Percentiles rank a stretch among this genome's conserved stretches.
Conservation (phyloP, 2,888 invertebrate genomes). For the Leptinotarsa peninsularis region DNA sequence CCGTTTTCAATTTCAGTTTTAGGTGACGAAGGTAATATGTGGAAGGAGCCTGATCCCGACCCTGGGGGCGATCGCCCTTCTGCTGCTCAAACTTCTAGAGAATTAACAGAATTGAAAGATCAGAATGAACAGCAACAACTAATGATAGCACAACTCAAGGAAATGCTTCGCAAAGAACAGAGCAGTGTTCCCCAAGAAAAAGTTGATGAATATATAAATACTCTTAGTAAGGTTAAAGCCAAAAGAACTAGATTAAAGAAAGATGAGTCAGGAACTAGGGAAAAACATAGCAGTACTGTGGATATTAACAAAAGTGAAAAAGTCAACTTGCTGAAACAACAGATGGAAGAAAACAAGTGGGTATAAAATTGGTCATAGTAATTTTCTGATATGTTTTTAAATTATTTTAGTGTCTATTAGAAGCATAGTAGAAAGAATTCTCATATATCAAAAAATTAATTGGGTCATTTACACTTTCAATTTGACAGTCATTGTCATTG, state of each 20-base stretch:
- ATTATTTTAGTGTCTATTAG: too few relatives aligned
- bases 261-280: constrained; percentile 47
- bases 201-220: constrained; percentile 65
- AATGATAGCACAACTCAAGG: constrained; percentile 65
- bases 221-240: constrained; percentile 62
- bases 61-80: constrained; percentile 51
- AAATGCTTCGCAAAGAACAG: constrained; percentile 65
- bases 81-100: constrained; percentile 47
- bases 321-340: constrained; percentile 68
- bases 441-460: too few relatives aligned
- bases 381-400: too few relatives aligned
- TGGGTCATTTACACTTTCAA: too few relatives aligned
- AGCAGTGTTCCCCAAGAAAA: constrained; percentile 63
- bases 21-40: constrained; percentile 56
- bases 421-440: too few relatives aligned
- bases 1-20: background rate
- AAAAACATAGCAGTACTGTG: constrained; percentile 50
- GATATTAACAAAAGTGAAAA: constrained; percentile 67
- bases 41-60: constrained; percentile 60
- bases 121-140: constrained; percentile 64
- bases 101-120: constrained; percentile 62
- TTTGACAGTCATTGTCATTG: too few relatives aligned
- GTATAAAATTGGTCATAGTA: constrained; percentile 22
- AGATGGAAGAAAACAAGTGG: constrained; percentile 70
- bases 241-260: constrained; percentile 59